phyloP scores from a whole-genome alignment of 2,888 invertebrate genomes.

The Oegoconia quadripuncta region DNA sequence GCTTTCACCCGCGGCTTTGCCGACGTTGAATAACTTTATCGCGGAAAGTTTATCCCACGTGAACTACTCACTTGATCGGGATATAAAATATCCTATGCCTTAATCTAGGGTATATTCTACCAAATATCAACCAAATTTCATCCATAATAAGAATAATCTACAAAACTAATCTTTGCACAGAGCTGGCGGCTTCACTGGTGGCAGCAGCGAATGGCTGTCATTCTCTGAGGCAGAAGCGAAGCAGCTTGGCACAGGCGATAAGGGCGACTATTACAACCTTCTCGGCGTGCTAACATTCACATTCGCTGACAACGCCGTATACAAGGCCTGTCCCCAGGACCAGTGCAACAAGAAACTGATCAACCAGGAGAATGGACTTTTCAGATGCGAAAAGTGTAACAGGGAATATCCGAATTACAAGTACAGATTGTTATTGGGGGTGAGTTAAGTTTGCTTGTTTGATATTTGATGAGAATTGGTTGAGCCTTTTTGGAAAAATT shows the following conservation, averaged over 20 bases:
- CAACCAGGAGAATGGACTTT: slow-evolving; percentile 92
- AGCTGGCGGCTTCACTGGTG: slow-evolving; percentile 64
- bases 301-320: slow-evolving; percentile 90
- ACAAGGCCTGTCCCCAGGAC: slow-evolving; percentile 93
- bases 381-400: slow-evolving; percentile 97
- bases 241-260: slow-evolving; percentile 85
- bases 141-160: background rate
- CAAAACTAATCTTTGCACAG: slow-evolving; percentile 22
- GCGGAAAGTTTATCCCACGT: no score
- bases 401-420: slow-evolving; percentile 91
- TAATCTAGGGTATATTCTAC: no score
- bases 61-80: no score
- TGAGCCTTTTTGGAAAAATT: no score
- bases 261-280: slow-evolving; percentile 89
- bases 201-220: slow-evolving; percentile 84
- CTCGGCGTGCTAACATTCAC: slow-evolving; percentile 89
- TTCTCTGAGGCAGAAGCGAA: slow-evolving; percentile 86
- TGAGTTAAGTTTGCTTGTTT: slow-evolving; percentile 74
- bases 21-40: no score
- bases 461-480: no score
- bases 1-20: no score
- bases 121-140: background rate
- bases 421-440: slow-evolving; percentile 89
- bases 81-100: no score
- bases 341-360: slow-evolving; percentile 97